Percentiles rank a stretch among this genome's conserved stretches.
These are phyloP conservation scores for Crotalus helleri DNA, from an alignment of 2,113 vertebrate genomes.

Conservation along the genomic window DNA sequence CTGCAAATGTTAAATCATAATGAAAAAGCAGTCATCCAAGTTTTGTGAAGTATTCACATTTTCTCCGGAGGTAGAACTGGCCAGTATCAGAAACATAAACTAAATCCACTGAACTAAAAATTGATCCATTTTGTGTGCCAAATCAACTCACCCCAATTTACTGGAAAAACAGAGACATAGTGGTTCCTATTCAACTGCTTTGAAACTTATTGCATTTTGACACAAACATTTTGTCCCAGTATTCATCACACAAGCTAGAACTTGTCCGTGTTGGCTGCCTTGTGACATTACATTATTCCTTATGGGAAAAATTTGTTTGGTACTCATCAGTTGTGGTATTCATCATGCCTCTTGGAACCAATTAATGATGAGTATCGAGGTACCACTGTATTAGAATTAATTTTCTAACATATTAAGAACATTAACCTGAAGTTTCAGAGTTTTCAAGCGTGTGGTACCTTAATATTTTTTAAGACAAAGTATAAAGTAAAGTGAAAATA, in stretches of 20 bases:
- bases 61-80: not conserved
- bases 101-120: not conserved
- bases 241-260: not conserved
- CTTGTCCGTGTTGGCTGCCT: not conserved
- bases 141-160: not conserved
- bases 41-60: not conserved
- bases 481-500: constrained; percentile 33
- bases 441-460: not conserved
- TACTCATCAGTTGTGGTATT: not conserved
- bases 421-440: not conserved
- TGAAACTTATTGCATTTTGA: not conserved
- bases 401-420: not conserved
- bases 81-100: not conserved
- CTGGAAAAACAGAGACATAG: not conserved
- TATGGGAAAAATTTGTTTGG: not conserved
- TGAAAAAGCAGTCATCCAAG: not conserved
- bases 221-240: not conserved
- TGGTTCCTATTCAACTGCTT: not conserved
- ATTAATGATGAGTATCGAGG: not conserved
- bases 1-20: not conserved
- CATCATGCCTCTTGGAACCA: not conserved
- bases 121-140: not conserved
- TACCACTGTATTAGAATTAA: not conserved
- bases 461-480: constrained; percentile 25
- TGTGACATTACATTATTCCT: not conserved